A percentile compares a stretch with the other conserved stretches of the same genome.
Evolutionary conservation across 2,113 vertebrate species (phyloP).

Genomic region (Petrocephalus zakoni): DNA sequence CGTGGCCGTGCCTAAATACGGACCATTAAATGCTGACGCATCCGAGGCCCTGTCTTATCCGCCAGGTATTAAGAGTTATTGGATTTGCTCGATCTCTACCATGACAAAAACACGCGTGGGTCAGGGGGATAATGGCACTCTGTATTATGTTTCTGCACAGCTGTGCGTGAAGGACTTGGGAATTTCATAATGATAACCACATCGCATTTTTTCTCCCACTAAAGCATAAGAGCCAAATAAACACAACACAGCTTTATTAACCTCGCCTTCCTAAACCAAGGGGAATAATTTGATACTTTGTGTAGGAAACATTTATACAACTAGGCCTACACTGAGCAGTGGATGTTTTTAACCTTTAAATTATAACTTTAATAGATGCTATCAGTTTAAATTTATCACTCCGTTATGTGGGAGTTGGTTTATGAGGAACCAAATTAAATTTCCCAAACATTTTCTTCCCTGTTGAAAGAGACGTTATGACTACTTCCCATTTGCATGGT

Average conservation of each 20-base stretch:
- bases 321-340: neutral
- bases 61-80: neutral
- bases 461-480: neutral
- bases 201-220: neutral
- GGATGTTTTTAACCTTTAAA: neutral
- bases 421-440: neutral
- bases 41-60: neutral
- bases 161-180: neutral
- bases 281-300: neutral
- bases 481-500: neutral
- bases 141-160: neutral
- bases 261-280: neutral
- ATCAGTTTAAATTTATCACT: neutral
- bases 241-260: neutral
- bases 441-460: neutral
- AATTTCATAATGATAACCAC: neutral
- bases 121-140: neutral
- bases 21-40: neutral
- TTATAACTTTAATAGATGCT: neutral
- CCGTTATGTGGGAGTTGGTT: neutral
- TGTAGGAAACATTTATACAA: neutral
- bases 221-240: neutral
- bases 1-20: neutral
- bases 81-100: neutral
- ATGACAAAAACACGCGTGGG: neutral